Conservation (phyloP, 2,888 invertebrate species). For the Polydrusus cervinus region DNA sequence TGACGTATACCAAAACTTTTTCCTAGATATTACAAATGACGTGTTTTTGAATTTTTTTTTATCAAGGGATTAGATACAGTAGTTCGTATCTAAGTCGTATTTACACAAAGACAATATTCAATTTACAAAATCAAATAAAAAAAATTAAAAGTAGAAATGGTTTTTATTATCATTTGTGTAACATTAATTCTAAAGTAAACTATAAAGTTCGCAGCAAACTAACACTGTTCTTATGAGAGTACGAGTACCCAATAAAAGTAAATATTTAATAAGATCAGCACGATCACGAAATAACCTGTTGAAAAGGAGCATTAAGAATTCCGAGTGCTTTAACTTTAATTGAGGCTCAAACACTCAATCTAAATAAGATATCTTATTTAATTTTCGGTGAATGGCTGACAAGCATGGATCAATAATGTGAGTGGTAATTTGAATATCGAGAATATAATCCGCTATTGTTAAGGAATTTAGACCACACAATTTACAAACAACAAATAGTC, state of each 20-base stretch:
- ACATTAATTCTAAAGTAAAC: not conserved
- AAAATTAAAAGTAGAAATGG: no score
- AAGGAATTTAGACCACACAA: no score
- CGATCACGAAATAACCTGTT: not conserved
- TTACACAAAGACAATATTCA: no score
- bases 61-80: no score
- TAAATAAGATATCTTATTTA: not conserved
- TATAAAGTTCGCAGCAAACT: not conserved
- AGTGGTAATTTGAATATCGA: not conserved
- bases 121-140: no score
- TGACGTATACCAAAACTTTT: no score
- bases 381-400: not conserved
- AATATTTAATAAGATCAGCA: not conserved
- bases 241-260: not conserved
- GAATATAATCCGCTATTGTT: no score
- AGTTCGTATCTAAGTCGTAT: no score
- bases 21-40: no score
- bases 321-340: not conserved
- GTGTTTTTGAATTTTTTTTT: no score
- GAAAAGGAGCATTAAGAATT: constrained; percentile 1
- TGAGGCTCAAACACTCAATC: not conserved
- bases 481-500: no score
- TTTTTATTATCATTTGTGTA: no score
- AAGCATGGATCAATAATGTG: not conserved
- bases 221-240: not conserved